phyloP scores from a whole-genome alignment of 2,888 invertebrate genomes.

The Selenia dentaria region DNA sequence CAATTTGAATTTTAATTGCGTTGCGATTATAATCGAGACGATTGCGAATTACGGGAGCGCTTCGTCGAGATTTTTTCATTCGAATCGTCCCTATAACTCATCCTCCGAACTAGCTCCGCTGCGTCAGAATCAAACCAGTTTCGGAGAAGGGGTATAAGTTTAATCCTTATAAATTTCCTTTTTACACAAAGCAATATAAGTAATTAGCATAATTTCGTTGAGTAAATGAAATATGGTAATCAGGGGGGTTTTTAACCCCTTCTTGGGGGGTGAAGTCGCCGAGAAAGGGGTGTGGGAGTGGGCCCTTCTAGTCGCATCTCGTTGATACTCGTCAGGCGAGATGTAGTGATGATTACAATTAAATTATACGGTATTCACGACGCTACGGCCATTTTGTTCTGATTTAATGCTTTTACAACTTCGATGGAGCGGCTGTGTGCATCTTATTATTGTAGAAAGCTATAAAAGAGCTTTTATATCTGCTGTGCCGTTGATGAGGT shows the following conservation, averaged over 20 bases:
- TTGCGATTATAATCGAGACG: slow-evolving; percentile 77
- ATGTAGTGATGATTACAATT: slow-evolving; percentile 83
- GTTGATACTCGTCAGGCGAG: slow-evolving; percentile 78
- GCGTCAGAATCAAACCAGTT: slow-evolving; percentile 55
- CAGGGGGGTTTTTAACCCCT: slow-evolving; percentile 75
- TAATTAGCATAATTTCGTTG: slow-evolving; percentile 85
- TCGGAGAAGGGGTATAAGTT: slow-evolving; percentile 69
- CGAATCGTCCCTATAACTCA: slow-evolving; percentile 54
- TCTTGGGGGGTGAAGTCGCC: slow-evolving; percentile 59
- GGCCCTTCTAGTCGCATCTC: slow-evolving; percentile 79
- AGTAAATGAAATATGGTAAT: slow-evolving; percentile 85
- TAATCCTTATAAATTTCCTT: slow-evolving; percentile 85
- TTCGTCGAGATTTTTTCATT: slow-evolving; percentile 61
- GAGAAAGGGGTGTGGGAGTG: slow-evolving; percentile 49
- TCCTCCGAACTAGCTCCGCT: slow-evolving; percentile 48
- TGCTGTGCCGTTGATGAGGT: slow-evolving; percentile 7
- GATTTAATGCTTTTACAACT: slow-evolving; percentile 61
- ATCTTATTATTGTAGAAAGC: slow-evolving; percentile 34
- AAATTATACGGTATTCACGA: slow-evolving; percentile 74
- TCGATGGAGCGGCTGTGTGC: slow-evolving; percentile 27
- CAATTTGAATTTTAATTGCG: slow-evolving; percentile 84
- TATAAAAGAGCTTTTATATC: slow-evolving; percentile 15
- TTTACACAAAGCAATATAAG: slow-evolving; percentile 85
- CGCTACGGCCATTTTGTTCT: slow-evolving; percentile 72
- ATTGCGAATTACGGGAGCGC: slow-evolving; percentile 72